Percentiles rank a stretch among this genome's conserved stretches.
Evolutionary conservation across 2,888 invertebrate species (phyloP).

Genomic region (Trichacis sp.): DNA sequence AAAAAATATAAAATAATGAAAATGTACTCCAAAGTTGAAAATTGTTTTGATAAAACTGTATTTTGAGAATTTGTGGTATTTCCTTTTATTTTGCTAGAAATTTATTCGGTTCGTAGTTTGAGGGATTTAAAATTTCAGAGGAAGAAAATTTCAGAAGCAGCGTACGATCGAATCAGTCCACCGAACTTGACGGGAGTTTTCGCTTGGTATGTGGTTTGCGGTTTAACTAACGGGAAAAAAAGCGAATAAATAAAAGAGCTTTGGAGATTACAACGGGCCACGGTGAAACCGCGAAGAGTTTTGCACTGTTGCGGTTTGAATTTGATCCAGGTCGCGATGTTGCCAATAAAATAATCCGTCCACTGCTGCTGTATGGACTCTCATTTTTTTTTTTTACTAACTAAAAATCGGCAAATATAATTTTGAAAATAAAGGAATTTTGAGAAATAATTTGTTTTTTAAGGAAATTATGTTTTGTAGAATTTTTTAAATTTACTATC

Average conservation of each 20-base stretch:
- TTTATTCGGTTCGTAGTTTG: too few species aligned
- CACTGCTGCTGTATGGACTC: too few species aligned
- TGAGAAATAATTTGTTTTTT: too few species aligned
- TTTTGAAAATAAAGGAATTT: not conserved
- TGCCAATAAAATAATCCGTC: slow-evolving; percentile 26
- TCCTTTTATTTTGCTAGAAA: too few species aligned
- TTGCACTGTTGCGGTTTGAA: slow-evolving; percentile 35
- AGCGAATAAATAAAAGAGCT: slow-evolving; percentile 51
- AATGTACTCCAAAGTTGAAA: too few species aligned
- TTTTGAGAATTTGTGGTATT: too few species aligned
- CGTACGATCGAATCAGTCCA: slow-evolving; percentile 9
- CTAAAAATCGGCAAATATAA: too few species aligned
- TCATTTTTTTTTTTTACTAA: slow-evolving; percentile 10
- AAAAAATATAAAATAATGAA: too few species aligned
- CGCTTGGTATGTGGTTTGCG: slow-evolving; percentile 49
- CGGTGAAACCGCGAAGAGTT: slow-evolving; percentile 44
- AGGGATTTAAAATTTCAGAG: too few species aligned
- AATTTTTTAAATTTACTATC: slow-evolving; percentile 12
- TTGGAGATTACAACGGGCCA: slow-evolving; percentile 43
- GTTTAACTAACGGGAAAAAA: slow-evolving; percentile 46
- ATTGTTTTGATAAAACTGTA: too few species aligned
- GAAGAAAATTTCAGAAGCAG: too few species aligned
- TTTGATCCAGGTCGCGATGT: slow-evolving; percentile 29
- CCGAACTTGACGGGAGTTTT: slow-evolving; percentile 48
- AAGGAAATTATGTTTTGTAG: too few species aligned